A percentile compares a stretch with the other conserved stretches of the same genome.
Conservation (phyloP, 2,113 vertebrate species). For the Nothoprocta perdicaria region DNA sequence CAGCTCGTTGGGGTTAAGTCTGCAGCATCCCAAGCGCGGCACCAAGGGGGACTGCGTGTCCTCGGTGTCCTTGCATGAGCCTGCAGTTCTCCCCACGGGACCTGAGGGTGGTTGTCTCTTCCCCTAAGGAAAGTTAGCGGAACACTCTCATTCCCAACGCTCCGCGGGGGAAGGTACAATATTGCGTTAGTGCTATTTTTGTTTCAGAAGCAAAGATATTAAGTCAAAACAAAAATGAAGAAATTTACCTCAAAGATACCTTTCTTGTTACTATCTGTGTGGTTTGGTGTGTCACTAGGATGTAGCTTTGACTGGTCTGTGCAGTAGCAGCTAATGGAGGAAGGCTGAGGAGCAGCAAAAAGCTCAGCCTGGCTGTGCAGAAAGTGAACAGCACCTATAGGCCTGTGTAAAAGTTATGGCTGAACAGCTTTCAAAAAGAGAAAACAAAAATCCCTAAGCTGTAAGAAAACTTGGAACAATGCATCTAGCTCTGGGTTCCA, state of each 20-base stretch:
- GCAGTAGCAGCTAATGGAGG: neutral
- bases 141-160: neutral
- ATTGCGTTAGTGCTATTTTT: neutral
- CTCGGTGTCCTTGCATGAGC: neutral
- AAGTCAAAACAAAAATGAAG: neutral
- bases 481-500: neutral
- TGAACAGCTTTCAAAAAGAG: neutral
- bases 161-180: neutral
- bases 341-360: neutral
- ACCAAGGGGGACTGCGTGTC: neutral
- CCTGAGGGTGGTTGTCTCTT: neutral
- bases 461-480: neutral
- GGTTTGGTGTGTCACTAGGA: neutral
- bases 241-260: neutral
- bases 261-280: neutral
- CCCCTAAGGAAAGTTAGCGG: neutral
- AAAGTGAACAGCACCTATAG: neutral
- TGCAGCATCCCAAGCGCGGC: neutral
- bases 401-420: neutral
- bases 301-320: neutral
- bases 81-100: rapidly evolving
- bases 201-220: neutral
- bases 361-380: neutral
- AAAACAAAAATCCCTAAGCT: neutral
- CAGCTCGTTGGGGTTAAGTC: neutral